Conservation (phyloP, 2,113 vertebrate genomes). For the Bos indicus region DNA sequence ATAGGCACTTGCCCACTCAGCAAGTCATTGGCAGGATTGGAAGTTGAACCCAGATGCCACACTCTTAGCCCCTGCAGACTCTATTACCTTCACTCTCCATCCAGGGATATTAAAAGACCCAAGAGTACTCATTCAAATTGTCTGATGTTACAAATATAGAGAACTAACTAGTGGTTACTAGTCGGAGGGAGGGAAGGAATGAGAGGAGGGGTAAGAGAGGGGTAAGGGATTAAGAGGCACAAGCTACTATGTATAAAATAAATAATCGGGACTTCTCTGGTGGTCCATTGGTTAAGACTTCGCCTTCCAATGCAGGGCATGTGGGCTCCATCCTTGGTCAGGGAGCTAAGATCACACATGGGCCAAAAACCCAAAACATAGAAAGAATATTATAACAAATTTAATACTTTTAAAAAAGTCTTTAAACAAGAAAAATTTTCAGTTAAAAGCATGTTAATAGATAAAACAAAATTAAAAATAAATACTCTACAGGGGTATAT, state of each 20-base stretch:
- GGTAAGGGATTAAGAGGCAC: not conserved
- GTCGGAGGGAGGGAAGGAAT: not conserved
- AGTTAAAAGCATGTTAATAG: not conserved
- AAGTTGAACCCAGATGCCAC: not conserved
- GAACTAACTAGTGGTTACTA: not conserved
- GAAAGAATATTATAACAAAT: not conserved
- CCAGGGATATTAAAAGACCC: too few species aligned
- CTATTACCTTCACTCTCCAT: not conserved
- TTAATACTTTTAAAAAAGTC: not conserved
- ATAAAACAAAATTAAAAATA: not conserved
- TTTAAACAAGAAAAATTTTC: not conserved
- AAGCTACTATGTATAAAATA: not conserved
- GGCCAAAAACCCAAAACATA: not conserved
- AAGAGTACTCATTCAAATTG: not conserved
- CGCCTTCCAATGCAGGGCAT: not conserved
- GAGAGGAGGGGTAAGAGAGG: not conserved
- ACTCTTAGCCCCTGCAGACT: not conserved
- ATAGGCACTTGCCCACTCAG: not conserved
- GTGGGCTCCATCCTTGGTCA: not conserved
- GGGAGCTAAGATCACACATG: not conserved
- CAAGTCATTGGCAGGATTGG: not conserved
- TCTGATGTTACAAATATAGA: not conserved
- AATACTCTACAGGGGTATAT: not conserved
- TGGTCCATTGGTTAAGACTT: not conserved
- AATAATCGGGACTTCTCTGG: not conserved